Evolutionary conservation across 35 echinoderm and acorn worm genomes (phyloP).

Genomic region (Ptychodera flava): DNA sequence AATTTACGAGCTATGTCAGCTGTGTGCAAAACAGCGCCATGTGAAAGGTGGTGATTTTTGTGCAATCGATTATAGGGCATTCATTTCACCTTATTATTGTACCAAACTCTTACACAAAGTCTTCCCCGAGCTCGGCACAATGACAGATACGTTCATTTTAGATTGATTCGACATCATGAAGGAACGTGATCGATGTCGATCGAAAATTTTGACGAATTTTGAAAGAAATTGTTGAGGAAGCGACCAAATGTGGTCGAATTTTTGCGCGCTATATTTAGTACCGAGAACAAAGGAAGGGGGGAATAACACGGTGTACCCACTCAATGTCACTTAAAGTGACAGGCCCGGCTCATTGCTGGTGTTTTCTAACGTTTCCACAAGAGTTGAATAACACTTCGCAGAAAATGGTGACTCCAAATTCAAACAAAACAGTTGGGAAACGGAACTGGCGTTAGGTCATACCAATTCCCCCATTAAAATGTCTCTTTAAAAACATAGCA

Average conservation of each 20-base stretch:
- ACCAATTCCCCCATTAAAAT: no score
- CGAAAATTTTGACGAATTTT: not conserved
- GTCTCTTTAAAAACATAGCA: no score
- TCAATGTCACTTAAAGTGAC: not conserved
- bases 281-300: not conserved
- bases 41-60: not conserved
- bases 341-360: not conserved
- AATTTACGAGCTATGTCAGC: not conserved
- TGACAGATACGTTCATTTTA: not conserved
- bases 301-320: not conserved
- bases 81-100: not conserved
- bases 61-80: not conserved
- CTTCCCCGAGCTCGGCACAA: not conserved
- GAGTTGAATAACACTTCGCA: not conserved
- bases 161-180: not conserved
- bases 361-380: not conserved
- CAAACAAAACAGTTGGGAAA: no score
- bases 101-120: not conserved
- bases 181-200: not conserved
- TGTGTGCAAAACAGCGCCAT: not conserved
- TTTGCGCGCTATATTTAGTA: not conserved
- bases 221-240: not conserved
- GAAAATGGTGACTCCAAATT: no score
- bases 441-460: no score
- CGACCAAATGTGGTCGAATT: not conserved